phyloP scores from a whole-genome alignment of 2,113 vertebrate species.

The Pristiophorus japonicus region DNA sequence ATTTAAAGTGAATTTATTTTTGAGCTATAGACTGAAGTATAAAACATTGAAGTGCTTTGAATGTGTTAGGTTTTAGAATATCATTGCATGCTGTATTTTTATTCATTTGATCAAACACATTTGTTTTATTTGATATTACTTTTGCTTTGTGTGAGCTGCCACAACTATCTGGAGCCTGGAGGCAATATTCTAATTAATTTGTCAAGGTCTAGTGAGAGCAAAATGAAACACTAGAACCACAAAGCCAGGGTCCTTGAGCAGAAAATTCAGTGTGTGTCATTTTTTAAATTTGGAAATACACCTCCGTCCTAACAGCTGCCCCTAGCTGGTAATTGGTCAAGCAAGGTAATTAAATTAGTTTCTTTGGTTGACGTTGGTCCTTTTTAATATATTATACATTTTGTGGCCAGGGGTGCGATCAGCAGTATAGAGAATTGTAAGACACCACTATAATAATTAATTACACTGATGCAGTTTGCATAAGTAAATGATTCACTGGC shows the following conservation, averaged over 20 bases:
- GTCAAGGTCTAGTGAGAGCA: constrained; percentile 18
- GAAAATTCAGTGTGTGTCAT: background rate
- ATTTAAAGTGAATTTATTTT: background rate
- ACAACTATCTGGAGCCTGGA: background rate
- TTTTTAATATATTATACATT: background rate
- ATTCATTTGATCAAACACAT: constrained; percentile 29
- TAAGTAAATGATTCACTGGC: background rate
- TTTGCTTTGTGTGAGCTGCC: background rate
- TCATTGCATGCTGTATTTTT: constrained; percentile 1
- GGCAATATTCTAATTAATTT: constrained; percentile 33
- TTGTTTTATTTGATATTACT: constrained; percentile 32
- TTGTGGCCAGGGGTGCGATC: background rate
- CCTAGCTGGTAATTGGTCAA: constrained; percentile 19
- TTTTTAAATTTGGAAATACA: background rate
- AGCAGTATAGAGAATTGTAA: background rate
- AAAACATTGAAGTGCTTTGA: constrained; percentile 13
- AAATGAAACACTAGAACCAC: constrained; percentile 3
- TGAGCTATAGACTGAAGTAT: background rate
- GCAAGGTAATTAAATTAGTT: constrained; percentile 21
- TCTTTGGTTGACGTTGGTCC: background rate
- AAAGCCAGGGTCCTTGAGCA: constrained; percentile 21
- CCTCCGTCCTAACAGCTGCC: background rate
- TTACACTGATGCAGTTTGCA: background rate
- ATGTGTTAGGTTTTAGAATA: background rate
- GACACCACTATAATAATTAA: background rate